phyloP scores from a whole-genome alignment of 1,140 invertebrate species.

The Linepithema humile region DNA sequence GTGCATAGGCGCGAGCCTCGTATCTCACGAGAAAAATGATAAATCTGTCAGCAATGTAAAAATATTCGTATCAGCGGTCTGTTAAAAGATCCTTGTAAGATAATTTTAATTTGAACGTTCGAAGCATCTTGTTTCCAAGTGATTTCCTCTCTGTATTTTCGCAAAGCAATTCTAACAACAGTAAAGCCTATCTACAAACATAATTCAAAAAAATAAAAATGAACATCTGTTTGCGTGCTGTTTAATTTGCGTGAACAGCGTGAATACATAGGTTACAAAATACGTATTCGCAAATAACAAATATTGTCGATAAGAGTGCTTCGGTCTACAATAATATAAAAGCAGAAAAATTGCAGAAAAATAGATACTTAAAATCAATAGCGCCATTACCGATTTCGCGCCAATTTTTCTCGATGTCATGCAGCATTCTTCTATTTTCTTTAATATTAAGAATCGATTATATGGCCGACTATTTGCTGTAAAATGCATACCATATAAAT shows the following conservation, averaged over 20 bases:
- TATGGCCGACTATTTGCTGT: background rate
- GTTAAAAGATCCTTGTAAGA: background rate
- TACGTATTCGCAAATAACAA: no score
- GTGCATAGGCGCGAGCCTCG: background rate
- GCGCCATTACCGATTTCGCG: background rate
- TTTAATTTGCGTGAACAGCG: no score
- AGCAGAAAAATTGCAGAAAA: background rate
- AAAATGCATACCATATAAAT: background rate
- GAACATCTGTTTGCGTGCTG: no score
- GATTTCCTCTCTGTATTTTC: no score
- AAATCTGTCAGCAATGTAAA: background rate
- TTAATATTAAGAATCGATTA: background rate
- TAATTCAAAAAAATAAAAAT: no score
- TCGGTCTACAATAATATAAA: background rate
- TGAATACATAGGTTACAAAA: no score
- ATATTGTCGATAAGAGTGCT: no score
- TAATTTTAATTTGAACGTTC: background rate
- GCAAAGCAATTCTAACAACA: no score
- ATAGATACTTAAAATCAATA: background rate
- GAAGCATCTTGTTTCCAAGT: background rate
- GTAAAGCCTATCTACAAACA: no score
- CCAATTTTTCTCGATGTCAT: slow-evolving; percentile 15
- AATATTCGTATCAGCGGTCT: background rate
- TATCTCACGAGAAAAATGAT: background rate
- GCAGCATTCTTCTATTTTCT: slow-evolving; percentile 4